Percentiles rank a stretch among this genome's conserved stretches.
phyloP scores from a whole-genome alignment of 2,888 invertebrate genomes.

The Troides helena region DNA sequence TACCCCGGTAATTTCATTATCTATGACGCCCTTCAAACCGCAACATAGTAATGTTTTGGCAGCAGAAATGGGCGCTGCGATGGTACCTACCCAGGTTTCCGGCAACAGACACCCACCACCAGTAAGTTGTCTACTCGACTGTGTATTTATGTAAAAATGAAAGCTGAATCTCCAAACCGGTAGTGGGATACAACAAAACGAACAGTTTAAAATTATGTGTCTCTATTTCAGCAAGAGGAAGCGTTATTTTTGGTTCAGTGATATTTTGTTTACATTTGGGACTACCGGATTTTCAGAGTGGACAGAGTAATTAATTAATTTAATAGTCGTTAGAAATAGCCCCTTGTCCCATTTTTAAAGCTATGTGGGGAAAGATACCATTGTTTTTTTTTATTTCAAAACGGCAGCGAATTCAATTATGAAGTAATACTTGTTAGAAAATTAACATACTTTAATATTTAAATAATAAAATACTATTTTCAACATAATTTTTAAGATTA shows the following conservation, averaged over 20 bases:
- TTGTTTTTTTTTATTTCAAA: background rate
- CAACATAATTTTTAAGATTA: too few species aligned
- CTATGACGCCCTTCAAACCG: too few species aligned
- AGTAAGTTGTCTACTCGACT: background rate
- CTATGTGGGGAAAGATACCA: background rate
- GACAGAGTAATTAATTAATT: slow-evolving; percentile 14
- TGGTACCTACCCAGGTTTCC: too few species aligned
- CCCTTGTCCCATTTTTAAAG: background rate
- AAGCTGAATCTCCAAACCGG: background rate
- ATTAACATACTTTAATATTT: too few species aligned
- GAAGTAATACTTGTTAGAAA: too few species aligned
- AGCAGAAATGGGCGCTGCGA: too few species aligned
- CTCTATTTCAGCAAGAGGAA: slow-evolving; percentile 29
- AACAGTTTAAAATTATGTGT: slow-evolving; percentile 14
- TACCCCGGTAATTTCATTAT: too few species aligned
- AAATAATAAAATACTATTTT: too few species aligned
- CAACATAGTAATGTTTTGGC: too few species aligned
- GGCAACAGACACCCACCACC: too few species aligned
- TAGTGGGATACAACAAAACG: slow-evolving; percentile 2
- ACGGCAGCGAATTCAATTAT: too few species aligned
- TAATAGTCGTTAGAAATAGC: slow-evolving; percentile 12
- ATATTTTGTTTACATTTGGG: slow-evolving; percentile 23
- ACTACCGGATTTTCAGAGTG: slow-evolving; percentile 12
- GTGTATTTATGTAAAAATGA: background rate
- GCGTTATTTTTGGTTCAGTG: slow-evolving; percentile 21